phyloP scores from a whole-genome alignment of 2,888 invertebrate species.

The Callyntrura guangdongensis region DNA sequence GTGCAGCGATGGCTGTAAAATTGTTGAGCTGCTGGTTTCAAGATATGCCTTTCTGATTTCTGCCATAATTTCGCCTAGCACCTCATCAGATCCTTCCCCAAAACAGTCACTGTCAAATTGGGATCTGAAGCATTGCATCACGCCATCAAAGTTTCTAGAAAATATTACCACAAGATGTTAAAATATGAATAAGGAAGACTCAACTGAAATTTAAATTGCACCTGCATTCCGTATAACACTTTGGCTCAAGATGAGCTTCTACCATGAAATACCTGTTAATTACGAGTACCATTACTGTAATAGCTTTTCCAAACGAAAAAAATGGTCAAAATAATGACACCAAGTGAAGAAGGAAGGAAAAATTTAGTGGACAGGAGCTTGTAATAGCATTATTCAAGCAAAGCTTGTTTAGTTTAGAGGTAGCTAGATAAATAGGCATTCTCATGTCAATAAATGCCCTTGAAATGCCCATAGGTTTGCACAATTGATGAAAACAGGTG shows the following conservation, averaged over 20 bases:
- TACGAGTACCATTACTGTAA: slow-evolving; percentile 20
- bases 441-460: slow-evolving; percentile 54
- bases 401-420: neutral
- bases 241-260: no score
- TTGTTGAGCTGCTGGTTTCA: slow-evolving; percentile 19
- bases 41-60: slow-evolving; percentile 58
- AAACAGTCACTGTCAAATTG: slow-evolving; percentile 72
- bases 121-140: slow-evolving; percentile 79
- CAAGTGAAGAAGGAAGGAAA: neutral
- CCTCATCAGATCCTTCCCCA: slow-evolving; percentile 62
- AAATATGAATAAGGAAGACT: slow-evolving; percentile 3
- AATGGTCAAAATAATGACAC: neutral
- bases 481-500: neutral
- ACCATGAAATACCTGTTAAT: slow-evolving; percentile 37
- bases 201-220: neutral
- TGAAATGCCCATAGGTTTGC: neutral
- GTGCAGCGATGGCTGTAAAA: slow-evolving; percentile 1
- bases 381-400: neutral
- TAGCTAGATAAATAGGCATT: neutral
- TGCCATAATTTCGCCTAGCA: slow-evolving; percentile 55
- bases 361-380: neutral
- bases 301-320: neutral
- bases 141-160: slow-evolving; percentile 75
- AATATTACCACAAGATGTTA: slow-evolving; percentile 19
- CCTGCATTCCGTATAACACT: neutral